Conservation (phyloP, 1,140 invertebrate species). For the Chrysopa pallens region DNA sequence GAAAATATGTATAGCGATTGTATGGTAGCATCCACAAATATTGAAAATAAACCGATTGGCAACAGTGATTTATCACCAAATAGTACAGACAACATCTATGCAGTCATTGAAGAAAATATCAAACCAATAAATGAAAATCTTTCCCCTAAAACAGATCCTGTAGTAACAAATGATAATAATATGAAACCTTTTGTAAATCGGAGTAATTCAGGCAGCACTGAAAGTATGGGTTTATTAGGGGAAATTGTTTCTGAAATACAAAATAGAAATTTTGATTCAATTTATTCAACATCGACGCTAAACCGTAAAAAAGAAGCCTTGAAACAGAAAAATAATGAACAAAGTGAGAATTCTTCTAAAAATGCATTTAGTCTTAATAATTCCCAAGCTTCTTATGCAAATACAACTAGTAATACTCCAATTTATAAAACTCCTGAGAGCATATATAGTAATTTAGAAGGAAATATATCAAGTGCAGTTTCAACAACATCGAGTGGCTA, state of each 20-base stretch:
- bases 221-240: conserved; percentile 50
- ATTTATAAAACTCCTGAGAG: conserved; percentile 36
- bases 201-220: conserved; percentile 27
- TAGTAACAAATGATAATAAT: no score
- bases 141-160: conserved; percentile 16
- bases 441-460: conserved; percentile 34
- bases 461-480: conserved; percentile 31
- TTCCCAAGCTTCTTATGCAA: conserved; percentile 26
- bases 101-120: conserved; percentile 56
- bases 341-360: conserved; percentile 14
- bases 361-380: conserved; percentile 10
- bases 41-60: conserved; percentile 36
- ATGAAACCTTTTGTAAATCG: conserved; percentile 23
- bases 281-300: conserved; percentile 58
- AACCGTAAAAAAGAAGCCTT: conserved; percentile 35
- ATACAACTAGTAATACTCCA: conserved; percentile 20
- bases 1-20: conserved; percentile 56
- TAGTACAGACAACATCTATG: conserved; percentile 60
- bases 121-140: conserved; percentile 27
- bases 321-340: conserved; percentile 15
- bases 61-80: conserved; percentile 35
- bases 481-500: conserved; percentile 54
- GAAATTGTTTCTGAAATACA: conserved; percentile 78
- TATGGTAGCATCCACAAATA: conserved; percentile 34
- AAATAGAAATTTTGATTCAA: conserved; percentile 65